Evolutionary conservation across 2,797 vertebrate species (phyloP), one percentile per base, ranked within the genome.

Genomic region (Hypotaenidia philippensis): DNA sequence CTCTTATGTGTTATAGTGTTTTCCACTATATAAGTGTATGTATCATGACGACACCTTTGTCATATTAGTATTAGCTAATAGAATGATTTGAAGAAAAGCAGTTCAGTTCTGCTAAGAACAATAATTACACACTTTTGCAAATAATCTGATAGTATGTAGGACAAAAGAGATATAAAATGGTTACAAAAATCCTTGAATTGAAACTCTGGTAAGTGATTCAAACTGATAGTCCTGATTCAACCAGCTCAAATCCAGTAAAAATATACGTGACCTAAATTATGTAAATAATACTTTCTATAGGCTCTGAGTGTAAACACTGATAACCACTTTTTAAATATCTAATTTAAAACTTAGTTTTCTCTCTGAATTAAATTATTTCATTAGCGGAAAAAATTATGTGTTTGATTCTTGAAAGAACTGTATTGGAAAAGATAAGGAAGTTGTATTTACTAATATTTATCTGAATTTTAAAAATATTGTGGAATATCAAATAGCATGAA

Each of bases 61-160:
- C 45, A 41, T 90, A 96, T 97, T 75, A 87, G 90, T 95, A 63
- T 53, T 15, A 90, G 87, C 82, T 89, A 93, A 83, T 81, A 27
- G 52, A 95, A 92, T 64, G 86, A 72, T 93, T 94, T 95, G 93
- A 92, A 96, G 70, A 94, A 95, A 97, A 96, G 69, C 53, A 85
- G 83, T 83, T 96, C 55, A 63, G 52, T 96, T 95, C 94, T 96
- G 92, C 87, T 90, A 96, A 88, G 89, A 97, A 92, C 45, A 72
- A 70, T 96, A 94, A 96, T 97, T 96, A 93, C 45, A 87, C 15
- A 68, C 60, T 72, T 97, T 61, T 87, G 71, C 96, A 96, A 94
- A 95, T 88, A 52, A 91, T 87, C 89, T 65, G 27, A 40, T 97
- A 91, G 92, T 94, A 93, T 95, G 75, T 81, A 92, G 89, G 95